phyloP scores from a whole-genome alignment of 1,140 invertebrate genomes.

The Drosophila subpulchrella region DNA sequence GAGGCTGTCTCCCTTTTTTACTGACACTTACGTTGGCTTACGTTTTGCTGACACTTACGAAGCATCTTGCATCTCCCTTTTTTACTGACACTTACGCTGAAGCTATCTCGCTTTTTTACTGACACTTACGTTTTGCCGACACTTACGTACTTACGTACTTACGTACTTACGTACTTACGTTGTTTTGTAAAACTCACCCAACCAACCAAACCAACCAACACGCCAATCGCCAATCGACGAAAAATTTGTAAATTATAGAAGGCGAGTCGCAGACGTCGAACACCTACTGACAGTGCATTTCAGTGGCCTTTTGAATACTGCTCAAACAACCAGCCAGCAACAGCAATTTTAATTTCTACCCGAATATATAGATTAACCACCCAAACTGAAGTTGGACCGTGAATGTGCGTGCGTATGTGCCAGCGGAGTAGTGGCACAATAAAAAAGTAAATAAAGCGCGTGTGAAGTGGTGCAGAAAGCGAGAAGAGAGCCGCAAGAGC shows the following conservation, averaged over 20 bases:
- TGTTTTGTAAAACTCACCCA: no score
- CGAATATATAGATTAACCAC: conserved; percentile 45
- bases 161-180: no score
- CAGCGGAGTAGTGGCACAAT: conserved; percentile 54
- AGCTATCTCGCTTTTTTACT: no score
- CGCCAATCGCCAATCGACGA: no score
- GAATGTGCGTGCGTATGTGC: conserved; percentile 58
- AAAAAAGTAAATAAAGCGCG: conserved; percentile 78
- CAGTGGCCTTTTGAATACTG: conserved; percentile 80
- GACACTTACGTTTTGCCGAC: no score
- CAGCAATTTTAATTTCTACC: conserved; percentile 42
- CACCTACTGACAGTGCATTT: conserved; percentile 66
- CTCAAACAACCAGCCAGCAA: conserved; percentile 65
- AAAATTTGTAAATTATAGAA: conserved; percentile 67
- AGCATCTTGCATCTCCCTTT: no score
- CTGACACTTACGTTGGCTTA: no score
- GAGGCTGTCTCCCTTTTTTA: no score
- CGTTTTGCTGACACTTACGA: no score
- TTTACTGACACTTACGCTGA: no score
- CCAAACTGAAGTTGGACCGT: conserved; percentile 29
- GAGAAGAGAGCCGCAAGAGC: conserved; percentile 29
- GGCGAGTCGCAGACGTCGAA: conserved; percentile 9
- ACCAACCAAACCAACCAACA: no score
- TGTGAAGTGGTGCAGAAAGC: conserved; percentile 76
- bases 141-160: no score